A percentile compares a stretch with the other conserved stretches of the same genome.
phyloP scores from a whole-genome alignment of 2,113 vertebrate genomes.

The Ceyx margarethae region DNA sequence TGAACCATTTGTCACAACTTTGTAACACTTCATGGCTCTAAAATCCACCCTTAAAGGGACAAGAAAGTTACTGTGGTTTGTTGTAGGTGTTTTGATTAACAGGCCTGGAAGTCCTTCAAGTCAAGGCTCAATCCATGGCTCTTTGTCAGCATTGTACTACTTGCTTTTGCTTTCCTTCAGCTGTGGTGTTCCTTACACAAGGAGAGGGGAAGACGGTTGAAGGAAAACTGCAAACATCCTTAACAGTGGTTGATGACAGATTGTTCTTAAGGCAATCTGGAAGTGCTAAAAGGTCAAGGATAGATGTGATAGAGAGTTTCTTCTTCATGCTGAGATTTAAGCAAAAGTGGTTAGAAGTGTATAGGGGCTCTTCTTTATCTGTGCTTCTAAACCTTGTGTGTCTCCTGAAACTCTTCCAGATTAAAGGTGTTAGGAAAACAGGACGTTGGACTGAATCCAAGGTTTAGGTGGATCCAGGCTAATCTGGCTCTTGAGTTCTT shows the following conservation, averaged over 20 bases:
- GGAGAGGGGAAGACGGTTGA: background rate
- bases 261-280: background rate
- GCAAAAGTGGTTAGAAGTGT: background rate
- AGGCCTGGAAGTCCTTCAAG: background rate
- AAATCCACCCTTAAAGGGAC: background rate
- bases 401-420: slow-evolving; percentile 37
- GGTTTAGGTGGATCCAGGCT: slow-evolving; percentile 56
- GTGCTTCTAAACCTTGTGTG: background rate
- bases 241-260: background rate
- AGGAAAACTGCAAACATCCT: background rate
- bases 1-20: background rate
- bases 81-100: background rate
- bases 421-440: slow-evolving; percentile 59
- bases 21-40: background rate
- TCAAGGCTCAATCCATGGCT: background rate
- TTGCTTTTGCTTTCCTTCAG: background rate
- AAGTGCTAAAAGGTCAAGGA: background rate
- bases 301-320: background rate
- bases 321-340: background rate
- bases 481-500: slow-evolving; percentile 42
- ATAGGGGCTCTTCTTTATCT: slow-evolving; percentile 27
- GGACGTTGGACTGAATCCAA: slow-evolving; percentile 43
- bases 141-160: background rate
- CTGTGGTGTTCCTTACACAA: background rate
- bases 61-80: background rate